Percentiles rank a stretch among this genome's conserved stretches.
Evolutionary conservation across 2,888 invertebrate species (phyloP).

Genomic region (Standfussiana lucernea): DNA sequence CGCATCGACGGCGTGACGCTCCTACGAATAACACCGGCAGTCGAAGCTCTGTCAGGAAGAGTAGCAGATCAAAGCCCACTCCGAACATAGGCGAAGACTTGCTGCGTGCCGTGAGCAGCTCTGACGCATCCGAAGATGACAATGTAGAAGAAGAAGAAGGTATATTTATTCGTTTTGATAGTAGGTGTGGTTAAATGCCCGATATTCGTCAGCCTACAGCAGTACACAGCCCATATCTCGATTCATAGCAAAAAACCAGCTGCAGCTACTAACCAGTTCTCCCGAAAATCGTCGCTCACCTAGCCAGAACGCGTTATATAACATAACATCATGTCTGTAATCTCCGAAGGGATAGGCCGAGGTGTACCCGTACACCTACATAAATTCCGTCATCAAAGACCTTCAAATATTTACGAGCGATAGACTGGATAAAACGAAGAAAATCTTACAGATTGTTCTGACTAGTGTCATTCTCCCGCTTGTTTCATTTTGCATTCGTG

Average conservation of each 20-base stretch:
- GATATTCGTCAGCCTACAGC: not conserved
- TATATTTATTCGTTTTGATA: slow-evolving; percentile 47
- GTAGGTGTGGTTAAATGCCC: not conserved
- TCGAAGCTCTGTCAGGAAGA: slow-evolving; percentile 63
- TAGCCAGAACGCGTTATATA: not conserved
- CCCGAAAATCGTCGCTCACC: not conserved
- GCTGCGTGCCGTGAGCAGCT: slow-evolving; percentile 81
- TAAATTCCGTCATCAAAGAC: no score
- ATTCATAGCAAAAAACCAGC: not conserved
- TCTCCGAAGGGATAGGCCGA: not conserved
- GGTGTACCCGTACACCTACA: not conserved
- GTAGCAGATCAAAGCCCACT: slow-evolving; percentile 59
- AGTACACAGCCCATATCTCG: not conserved
- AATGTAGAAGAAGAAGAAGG: slow-evolving; percentile 78
- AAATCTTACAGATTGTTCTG: no score
- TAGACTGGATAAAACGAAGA: no score
- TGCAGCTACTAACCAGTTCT: not conserved
- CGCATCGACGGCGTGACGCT: slow-evolving; percentile 77
- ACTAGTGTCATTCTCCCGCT: no score
- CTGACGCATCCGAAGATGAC: slow-evolving; percentile 78
- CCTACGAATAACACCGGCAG: slow-evolving; percentile 66
- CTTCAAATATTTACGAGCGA: no score
- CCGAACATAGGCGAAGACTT: slow-evolving; percentile 78
- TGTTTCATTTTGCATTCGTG: no score
- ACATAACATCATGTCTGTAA: not conserved